Evolutionary conservation across 1,140 invertebrate species (phyloP).

Genomic region (Drosophila parabipectinata): DNA sequence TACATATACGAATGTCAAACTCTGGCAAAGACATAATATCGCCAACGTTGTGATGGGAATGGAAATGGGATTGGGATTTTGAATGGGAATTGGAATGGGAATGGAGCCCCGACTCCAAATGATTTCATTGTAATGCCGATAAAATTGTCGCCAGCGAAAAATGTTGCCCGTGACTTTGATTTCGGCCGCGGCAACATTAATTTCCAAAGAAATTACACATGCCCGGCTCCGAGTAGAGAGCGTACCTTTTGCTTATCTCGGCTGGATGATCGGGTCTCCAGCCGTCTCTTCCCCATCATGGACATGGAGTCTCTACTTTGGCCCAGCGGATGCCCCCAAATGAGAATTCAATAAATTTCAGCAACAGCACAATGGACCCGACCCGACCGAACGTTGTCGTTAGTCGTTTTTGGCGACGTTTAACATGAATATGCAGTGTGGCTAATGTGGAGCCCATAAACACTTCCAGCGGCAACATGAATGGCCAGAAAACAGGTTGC

Average conservation of each 20-base stretch:
- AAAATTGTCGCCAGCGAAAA: constrained; percentile 82
- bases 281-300: constrained; percentile 48
- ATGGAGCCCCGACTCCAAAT: constrained; percentile 52
- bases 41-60: constrained; percentile 50
- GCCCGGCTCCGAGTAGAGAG: constrained; percentile 34
- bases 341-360: constrained; percentile 82
- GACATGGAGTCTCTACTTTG: constrained; percentile 26
- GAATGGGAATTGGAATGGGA: constrained; percentile 26
- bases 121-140: constrained; percentile 79
- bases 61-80: constrained; percentile 18
- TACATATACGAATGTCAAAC: constrained; percentile 45
- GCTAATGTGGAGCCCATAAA: constrained; percentile 83
- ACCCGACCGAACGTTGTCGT: constrained; percentile 63
- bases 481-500: constrained; percentile 74
- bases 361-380: constrained; percentile 66
- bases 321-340: constrained; percentile 50
- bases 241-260: constrained; percentile 52
- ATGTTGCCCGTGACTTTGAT: constrained; percentile 77
- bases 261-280: constrained; percentile 53
- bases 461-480: constrained; percentile 82
- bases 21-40: constrained; percentile 67
- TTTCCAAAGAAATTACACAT: constrained; percentile 79
- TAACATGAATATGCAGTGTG: constrained; percentile 83
- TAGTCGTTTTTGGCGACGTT: constrained; percentile 78
- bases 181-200: constrained; percentile 80